Base-by-base conservation (phyloP, 2,113 vertebrate genomes). In the Polyodon spathula region DNA sequence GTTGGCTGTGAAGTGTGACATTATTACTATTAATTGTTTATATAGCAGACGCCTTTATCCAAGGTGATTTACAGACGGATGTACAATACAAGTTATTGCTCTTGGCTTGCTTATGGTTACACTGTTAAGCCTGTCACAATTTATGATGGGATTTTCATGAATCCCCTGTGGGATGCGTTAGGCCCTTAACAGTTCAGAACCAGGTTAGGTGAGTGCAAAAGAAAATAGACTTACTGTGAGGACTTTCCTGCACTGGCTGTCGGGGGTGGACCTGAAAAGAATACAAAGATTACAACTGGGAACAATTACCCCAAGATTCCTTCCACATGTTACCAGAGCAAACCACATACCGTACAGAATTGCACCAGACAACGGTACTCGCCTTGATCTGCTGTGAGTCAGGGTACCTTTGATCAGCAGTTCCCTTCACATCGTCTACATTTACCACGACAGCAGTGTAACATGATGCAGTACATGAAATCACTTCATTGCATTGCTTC, bases 201-300 rank as follows among this genome's bases (percentile, higher is more conserved):
- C 73, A 66, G 62, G 63, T 14, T n/a, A 6, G 14, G 12, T 50
- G 15, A 50, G 12, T n/a, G 60, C 12, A 37, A 51, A 74, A 60
- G 41, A 75, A 71, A 68, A 69, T 16, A 3, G 12, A 97, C 95
- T 98, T 89, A 98, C 96, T 86, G 90, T 66, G 93, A 86, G 10
- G 75, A 81, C 43, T 72, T 74, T 85, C 94, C 93, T 40, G 93
- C 80, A 72, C 91, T 89, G 52, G 86, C 89, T 2, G 96, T 96
- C 63, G 95, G 95, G 54, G 90, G 88, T 37, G 92, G 94, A 71
- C 95, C 96, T 98, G 82, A 77, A 27, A 84, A 83, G 62, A 79
- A 73, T 74, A 77, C 67, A 70, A 48, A 62, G 64, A 64, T 73
- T 63, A 82, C 59, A 58, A 73, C 60, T 75, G 72, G 63, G 70